Evolutionary conservation across 2,888 invertebrate species (phyloP), one percentile per base, ranked within the genome.

Genomic region (Andrena chrysosceles): DNA sequence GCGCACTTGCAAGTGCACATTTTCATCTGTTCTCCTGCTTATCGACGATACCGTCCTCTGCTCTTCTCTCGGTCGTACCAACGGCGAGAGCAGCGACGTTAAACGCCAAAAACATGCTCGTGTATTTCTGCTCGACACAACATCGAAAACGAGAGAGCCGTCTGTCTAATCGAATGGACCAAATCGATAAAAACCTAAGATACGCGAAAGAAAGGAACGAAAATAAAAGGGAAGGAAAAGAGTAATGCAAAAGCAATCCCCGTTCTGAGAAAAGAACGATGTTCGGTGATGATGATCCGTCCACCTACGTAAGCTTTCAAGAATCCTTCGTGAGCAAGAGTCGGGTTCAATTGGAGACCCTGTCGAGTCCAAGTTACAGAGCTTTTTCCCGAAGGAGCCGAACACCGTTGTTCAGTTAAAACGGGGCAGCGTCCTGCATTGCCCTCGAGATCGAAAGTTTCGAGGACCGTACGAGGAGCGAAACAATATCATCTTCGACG

Each of bases 271-370:
- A 59, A 48, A 23, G 42, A 74, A 67, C 33, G 56, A 63, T 68
- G 74, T 75, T 77, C 83, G 76, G 62, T 76, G 74, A 79, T 71
- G 71, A 87, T 84, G 76, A 85, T 87, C 87, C 87, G 87, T 87
- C 87, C 87, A 84, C 74, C 85, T 63, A 74, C 54, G 72, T 81
- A 74, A 76, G 63, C 49, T 48, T 70, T 70, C 31, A 31, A 77
- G n/a, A 59, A 63, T 70, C 29, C 63, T 72, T 68, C 72, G 72
- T 48, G 68, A 64, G 10, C 60, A 23, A 52, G 8, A 60, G n/a
- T 66, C 59, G 31, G 26, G 29, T 66, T 59, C 33, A 23, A 60
- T 26, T 13, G 48, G 16, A 52, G 67, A 10, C 10, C 68, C 20
- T 42, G 42, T 52, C 52, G 52, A 52, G 35, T 42, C 76, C 31